phyloP scores from a whole-genome alignment of 2,797 vertebrate species.

The Scolopax bukidnonensis region DNA sequence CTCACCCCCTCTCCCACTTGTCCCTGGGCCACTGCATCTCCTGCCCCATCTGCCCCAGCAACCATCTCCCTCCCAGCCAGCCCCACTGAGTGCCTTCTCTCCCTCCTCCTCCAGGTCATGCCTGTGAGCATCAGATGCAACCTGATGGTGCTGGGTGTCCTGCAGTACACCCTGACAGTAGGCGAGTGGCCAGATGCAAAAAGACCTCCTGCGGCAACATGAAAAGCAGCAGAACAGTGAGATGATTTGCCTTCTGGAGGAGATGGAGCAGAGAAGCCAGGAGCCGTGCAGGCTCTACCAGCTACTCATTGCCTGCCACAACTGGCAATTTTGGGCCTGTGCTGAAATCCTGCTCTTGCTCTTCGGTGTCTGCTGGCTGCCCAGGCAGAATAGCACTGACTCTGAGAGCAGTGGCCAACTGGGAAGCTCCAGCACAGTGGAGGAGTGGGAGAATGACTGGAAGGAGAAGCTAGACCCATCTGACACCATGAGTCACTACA shows the following conservation, averaged over 20 bases:
- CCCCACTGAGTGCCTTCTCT: too few species aligned
- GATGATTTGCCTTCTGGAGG: neutral
- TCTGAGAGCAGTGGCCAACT: too few species aligned
- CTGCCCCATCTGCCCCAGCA: too few species aligned
- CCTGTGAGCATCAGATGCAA: too few species aligned
- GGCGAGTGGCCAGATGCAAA: rapidly evolving
- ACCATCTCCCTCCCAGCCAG: too few species aligned
- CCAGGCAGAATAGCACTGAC: neutral
- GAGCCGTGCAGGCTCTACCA: rapidly evolving
- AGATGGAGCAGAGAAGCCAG: neutral
- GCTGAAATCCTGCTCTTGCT: rapidly evolving
- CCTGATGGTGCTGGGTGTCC: neutral
- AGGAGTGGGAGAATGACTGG: neutral
- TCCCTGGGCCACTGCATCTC: too few species aligned
- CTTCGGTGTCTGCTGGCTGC: neutral
- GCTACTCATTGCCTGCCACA: neutral
- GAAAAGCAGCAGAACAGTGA: neutral
- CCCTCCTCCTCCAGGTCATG: too few species aligned
- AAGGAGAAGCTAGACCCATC: neutral
- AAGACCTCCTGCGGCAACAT: neutral
- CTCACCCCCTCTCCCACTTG: too few species aligned
- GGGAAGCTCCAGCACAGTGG: too few species aligned
- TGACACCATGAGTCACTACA: neutral
- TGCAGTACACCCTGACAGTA: rapidly evolving
- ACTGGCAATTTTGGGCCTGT: neutral